Evolutionary conservation across 2,888 invertebrate species (phyloP).

Genomic region (Beris morrisii): DNA sequence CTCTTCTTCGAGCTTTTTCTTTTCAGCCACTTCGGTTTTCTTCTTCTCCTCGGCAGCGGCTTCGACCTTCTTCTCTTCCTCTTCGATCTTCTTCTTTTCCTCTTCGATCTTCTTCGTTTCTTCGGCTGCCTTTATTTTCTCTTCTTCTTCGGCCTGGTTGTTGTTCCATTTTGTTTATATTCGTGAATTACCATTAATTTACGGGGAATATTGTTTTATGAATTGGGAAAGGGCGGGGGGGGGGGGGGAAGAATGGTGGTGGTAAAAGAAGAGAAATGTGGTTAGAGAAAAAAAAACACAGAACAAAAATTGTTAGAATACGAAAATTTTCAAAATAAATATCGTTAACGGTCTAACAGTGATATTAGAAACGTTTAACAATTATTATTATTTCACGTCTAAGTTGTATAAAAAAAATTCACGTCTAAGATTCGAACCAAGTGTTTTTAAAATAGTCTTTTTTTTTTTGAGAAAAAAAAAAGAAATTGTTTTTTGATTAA

Average conservation of each 20-base stretch:
- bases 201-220: too few species aligned
- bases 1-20: constrained; percentile 54
- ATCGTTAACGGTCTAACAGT: too few species aligned
- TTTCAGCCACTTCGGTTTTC: constrained; percentile 57
- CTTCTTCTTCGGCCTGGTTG: constrained; percentile 49
- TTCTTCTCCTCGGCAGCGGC: constrained; percentile 58
- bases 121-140: constrained; percentile 54
- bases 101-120: constrained; percentile 39
- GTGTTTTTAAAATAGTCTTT: too few species aligned
- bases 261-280: not conserved
- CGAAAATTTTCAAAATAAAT: too few species aligned
- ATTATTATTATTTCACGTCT: too few species aligned
- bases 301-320: not conserved
- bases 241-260: too few species aligned
- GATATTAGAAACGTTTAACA: too few species aligned
- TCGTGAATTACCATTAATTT: too few species aligned
- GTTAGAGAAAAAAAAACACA: not conserved
- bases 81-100: constrained; percentile 40
- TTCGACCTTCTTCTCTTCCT: constrained; percentile 41
- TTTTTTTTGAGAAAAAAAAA: constrained; percentile 15
- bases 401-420: too few species aligned
- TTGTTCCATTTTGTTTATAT: too few species aligned
- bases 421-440: too few species aligned
- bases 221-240: too few species aligned
- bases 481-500: not conserved